Evolutionary conservation across 2,888 invertebrate genomes (phyloP).

Genomic region (Dermolepida albohirtum): DNA sequence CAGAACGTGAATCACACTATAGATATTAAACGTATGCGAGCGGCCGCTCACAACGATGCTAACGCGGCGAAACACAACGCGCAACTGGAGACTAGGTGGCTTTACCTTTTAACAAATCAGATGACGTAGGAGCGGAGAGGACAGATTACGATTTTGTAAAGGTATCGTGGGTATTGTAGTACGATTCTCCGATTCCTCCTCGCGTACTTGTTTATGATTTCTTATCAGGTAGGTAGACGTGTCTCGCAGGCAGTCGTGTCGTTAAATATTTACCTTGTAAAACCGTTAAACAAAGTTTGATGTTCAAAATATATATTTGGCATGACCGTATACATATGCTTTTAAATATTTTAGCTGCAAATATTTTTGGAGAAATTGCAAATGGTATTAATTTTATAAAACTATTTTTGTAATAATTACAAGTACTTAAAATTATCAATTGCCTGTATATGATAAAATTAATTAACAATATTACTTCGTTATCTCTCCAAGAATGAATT

Average conservation of each 20-base stretch:
- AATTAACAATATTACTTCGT: too few species aligned
- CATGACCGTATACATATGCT: too few species aligned
- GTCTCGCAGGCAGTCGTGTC: background rate
- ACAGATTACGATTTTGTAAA: conserved; percentile 36
- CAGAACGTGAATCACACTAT: conserved; percentile 47
- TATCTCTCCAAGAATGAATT: too few species aligned
- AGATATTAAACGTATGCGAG: conserved; percentile 7
- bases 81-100: conserved; percentile 36
- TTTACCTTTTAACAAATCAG: conserved; percentile 44
- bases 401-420: too few species aligned
- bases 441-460: too few species aligned
- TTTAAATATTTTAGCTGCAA: too few species aligned
- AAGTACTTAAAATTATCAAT: too few species aligned
- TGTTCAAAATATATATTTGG: too few species aligned
- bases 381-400: too few species aligned
- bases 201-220: conserved; percentile 20
- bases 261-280: too few species aligned
- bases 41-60: conserved; percentile 8
- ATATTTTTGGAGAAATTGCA: too few species aligned
- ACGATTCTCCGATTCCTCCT: conserved; percentile 2
- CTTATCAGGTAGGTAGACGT: conserved; percentile 19
- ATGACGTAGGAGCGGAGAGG: conserved; percentile 41
- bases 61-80: conserved; percentile 15
- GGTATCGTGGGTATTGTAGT: conserved; percentile 38
- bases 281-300: too few species aligned